Evolutionary conservation across 2,888 invertebrate species (phyloP), one percentile per base, ranked within the genome.

Genomic region (Troglohyphantes excavatus): DNA sequence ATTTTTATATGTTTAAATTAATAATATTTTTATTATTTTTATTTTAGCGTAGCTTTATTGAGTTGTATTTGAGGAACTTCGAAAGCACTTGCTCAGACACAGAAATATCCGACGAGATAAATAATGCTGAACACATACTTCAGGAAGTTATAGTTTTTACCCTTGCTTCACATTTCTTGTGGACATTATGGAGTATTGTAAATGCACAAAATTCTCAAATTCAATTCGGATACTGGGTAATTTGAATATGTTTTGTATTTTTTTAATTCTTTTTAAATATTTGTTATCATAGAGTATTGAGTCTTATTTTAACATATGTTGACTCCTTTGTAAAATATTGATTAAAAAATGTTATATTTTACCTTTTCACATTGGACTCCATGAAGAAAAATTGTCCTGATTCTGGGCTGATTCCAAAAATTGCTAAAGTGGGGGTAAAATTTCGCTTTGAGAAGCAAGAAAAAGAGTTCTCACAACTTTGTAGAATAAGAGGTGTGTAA

Each of bases 181-280:
- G 99, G 99, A 95, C 96, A 0, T 94, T 99, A 0, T 99, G 99
- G 99, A 96, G 96, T 1, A 95, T 98, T 43, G 96, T 97, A 17
- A 98, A 98, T 93, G 97, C 97, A 0, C 96, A 96, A 90, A 96
- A 96, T 72, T 97, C 98, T 1, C 96, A 96, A 93, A 98, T 98
- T 92, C 96, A 97, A 21, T 99, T 99, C 93, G 98, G 98, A 84
- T 98, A 98, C 93, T 97, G 97, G 97, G 98, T 98, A 94, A 67
- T 26, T 67, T 26, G 21, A 2, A 27, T 68, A 68, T 5, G 0
- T 68, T 68, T 27, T 0, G 27, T 9, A 13, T 6, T n/a, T 21
- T 43, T 19, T 43, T 19, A 19, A 6, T 39, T 5, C 13, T 72
- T n/a, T n/a, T 33, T 70, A 21, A 23, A 72, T 21, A 3, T 1